Evolutionary conservation across 2,797 vertebrate species (phyloP), one percentile per base, ranked within the genome.

Genomic region (Ciconia nigra): DNA sequence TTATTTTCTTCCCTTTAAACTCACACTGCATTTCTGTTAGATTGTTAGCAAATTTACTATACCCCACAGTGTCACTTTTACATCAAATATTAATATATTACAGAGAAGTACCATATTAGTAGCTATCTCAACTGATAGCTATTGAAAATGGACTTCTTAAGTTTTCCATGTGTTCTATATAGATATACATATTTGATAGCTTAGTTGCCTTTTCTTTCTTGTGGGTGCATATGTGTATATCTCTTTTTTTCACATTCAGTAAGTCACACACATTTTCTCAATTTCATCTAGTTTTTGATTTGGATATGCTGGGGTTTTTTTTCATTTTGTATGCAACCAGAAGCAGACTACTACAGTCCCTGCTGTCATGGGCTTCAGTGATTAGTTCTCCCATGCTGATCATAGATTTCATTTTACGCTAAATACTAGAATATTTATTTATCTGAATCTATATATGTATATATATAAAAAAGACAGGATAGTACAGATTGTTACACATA

Each of bases 1-100:
- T 96, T 96, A 81, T 93, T 97, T 96, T 91, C 62, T 96, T 94
- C 66, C 81, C 77, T 96, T 96, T 95, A 97, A 97, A 96, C 81
- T 95, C 71, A 80, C 90, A 49, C 33, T 90, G 69, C 71, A 84
- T 97, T 96, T 90, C 73, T 44, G 24, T 62, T 73, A 89, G 83
- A 79, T 88, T 79, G 58, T 93, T 94, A 85, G 73, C 72, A 89
- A 96, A 96, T 97, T 96, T 96, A 46, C 61, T 95, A 42, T 90
- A 93, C 71, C 83, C 78, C 41, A 78, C 58, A 83, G 47, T 94
- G 94, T 85, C 69, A 93, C 63, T 93, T 97, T 96, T 90, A 61
- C 79, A 93, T 94, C 62, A 97, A 96, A 96, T 97, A 96, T 96
- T 96, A 93, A 89, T 82, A 59, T 94, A 70, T 91, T 82, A 77